These are phyloP conservation scores for Cottus gobio DNA, from an alignment of 2,113 vertebrate genomes.

Conservation along the genomic window DNA sequence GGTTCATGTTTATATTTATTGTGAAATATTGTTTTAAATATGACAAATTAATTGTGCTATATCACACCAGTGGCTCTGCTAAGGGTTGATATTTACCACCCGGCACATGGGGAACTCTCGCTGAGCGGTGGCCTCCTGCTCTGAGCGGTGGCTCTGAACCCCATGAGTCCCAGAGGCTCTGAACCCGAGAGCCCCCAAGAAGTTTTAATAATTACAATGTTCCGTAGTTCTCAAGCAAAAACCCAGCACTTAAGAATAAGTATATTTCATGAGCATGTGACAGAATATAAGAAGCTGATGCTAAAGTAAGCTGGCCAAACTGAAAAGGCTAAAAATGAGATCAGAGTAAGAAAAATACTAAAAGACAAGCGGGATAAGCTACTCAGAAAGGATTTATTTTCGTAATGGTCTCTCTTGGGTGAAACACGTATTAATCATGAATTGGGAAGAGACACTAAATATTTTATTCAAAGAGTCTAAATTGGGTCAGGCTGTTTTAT, in stretches of 20 bases:
- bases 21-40: too few relatives aligned
- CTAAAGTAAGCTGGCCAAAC: not conserved
- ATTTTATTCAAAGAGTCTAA: conserved; percentile 61
- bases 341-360: not conserved
- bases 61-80: too few relatives aligned
- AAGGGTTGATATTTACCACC: too few relatives aligned
- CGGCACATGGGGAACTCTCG: too few relatives aligned
- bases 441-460: conserved; percentile 54
- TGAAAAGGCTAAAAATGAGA: not conserved
- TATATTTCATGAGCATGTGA: not conserved
- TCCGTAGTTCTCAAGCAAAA: not conserved
- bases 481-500: conserved; percentile 61
- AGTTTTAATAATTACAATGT: conserved; percentile 15
- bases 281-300: not conserved
- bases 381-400: conserved; percentile 43
- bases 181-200: too few relatives aligned
- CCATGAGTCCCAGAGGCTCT: too few relatives aligned
- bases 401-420: conserved; percentile 57
- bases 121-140: too few relatives aligned
- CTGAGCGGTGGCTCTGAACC: too few relatives aligned
- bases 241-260: not conserved
- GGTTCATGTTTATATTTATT: too few relatives aligned
- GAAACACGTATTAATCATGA: conserved; percentile 55
- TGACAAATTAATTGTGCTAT: too few relatives aligned
- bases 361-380: not conserved